Evolutionary conservation across 2,797 vertebrate genomes (phyloP).

Genomic region (Fistularia tabacaria): DNA sequence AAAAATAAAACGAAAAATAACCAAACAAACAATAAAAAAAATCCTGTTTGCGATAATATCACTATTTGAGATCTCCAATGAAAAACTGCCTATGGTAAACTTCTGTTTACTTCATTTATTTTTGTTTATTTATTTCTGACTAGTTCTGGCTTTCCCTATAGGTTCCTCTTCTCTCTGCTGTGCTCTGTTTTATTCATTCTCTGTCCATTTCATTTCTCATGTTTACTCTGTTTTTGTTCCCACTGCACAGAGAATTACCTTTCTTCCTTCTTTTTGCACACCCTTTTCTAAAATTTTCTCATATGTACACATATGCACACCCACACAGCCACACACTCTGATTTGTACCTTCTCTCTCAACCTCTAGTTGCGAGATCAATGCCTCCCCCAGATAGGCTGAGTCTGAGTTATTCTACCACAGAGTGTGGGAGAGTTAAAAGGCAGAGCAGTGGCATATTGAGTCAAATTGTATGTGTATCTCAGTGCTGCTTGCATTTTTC

Average conservation of each 20-base stretch:
- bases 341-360: slow-evolving; percentile 23
- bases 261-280: slow-evolving; percentile 15
- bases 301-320: slow-evolving; percentile 1
- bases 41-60: too few species aligned
- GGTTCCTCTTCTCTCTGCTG: slow-evolving; percentile 1
- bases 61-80: too few species aligned
- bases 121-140: not conserved
- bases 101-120: not conserved
- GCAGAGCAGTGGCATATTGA: slow-evolving; percentile 35
- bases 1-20: too few species aligned
- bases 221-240: slow-evolving; percentile 22
- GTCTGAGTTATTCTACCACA: slow-evolving; percentile 45
- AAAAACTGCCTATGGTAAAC: too few species aligned
- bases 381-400: slow-evolving; percentile 34
- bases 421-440: slow-evolving; percentile 48
- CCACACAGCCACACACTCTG: slow-evolving; percentile 13
- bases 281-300: slow-evolving; percentile 26
- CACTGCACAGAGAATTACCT: slow-evolving; percentile 28
- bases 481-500: not conserved
- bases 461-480: slow-evolving; percentile 43
- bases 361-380: slow-evolving; percentile 55
- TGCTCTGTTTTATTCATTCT: slow-evolving; percentile 19
- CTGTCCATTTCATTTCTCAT: slow-evolving; percentile 10
- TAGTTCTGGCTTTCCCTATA: not conserved
- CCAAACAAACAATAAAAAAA: too few species aligned